Evolutionary conservation across 2,113 vertebrate species (phyloP), one percentile per base, ranked within the genome.

Genomic region (Ageneiosus marmoratus): DNA sequence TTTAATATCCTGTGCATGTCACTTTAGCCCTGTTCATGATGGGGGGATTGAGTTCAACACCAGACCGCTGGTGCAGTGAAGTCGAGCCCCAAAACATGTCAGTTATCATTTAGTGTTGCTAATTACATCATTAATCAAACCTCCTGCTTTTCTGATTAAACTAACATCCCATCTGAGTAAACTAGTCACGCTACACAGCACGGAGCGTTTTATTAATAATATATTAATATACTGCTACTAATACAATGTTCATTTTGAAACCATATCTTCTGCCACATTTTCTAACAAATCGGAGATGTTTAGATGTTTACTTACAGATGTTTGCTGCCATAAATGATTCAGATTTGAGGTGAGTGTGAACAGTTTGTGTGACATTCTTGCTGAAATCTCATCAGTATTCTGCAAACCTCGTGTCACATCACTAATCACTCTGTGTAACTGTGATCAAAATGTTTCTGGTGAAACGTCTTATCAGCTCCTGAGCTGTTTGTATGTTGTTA

Each of bases 51-150:
- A 37, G 18, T 13, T 41, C 34, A 24, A 10, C 65, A 65, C 29
- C 27, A 62, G 12, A 24, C 9, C 11, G 9, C 37, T 5, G 62
- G 62, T 65, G 62, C 62, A 34, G 29, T 34, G 62, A 34, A 18
- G 15, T 65, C 16, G 6, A 65, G 29, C 29, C 34, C 62, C 2
- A 65, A 65, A 65, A 65, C 62, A 65, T 18, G 62, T 65, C 62
- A 34, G 13, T 65, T 34, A 65, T 34, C 62, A 65, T 65, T 65
- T 65, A 34, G 29, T 34, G 29, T 34, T 20, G 5, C 62, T 65
- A 65, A 65, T 65, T 65, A 65, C 29, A 34, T 8, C 62, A 65
- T 65, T 65, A 65, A 65, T 65, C 62, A 65, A 65, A 65, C 16
- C 29, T 65, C 62, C 18, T 34, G 62, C 62, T 34, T 63, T 18